A percentile compares a stretch with the other conserved stretches of the same genome.
Evolutionary conservation across 2,113 vertebrate genomes (phyloP).

Genomic region (Loxodonta africana): DNA sequence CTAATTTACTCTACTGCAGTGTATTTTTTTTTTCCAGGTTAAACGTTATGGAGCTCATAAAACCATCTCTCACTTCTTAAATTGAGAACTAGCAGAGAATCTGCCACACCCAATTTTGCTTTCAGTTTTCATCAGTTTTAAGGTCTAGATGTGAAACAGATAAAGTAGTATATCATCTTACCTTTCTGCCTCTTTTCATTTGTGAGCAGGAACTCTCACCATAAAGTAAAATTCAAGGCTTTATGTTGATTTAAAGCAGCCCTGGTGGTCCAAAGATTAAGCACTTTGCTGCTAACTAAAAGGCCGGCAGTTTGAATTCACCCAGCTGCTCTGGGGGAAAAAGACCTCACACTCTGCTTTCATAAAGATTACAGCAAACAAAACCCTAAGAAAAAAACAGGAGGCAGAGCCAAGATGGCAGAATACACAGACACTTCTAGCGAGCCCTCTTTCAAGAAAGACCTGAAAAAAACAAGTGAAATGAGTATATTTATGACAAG

Average conservation of each 20-base stretch:
- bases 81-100: background rate
- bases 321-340: background rate
- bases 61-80: background rate
- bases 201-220: background rate
- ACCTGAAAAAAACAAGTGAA: too few species aligned
- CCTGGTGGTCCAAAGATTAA: background rate
- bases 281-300: background rate
- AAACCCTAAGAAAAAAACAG: too few species aligned
- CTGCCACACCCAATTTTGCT: background rate
- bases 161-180: background rate
- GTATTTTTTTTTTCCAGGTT: slow-evolving; percentile 19
- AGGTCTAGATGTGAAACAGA: background rate
- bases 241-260: background rate
- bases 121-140: background rate
- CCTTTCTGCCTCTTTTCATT: background rate
- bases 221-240: background rate
- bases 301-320: background rate
- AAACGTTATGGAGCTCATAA: slow-evolving; percentile 1
- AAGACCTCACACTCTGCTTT: background rate
- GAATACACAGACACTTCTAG: too few species aligned
- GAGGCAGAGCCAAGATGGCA: too few species aligned
- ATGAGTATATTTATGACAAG: too few species aligned
- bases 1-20: background rate
- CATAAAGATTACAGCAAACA: background rate
- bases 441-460: too few species aligned